Conservation (phyloP, 2,888 invertebrate genomes). For the Pyralis farinalis region DNA sequence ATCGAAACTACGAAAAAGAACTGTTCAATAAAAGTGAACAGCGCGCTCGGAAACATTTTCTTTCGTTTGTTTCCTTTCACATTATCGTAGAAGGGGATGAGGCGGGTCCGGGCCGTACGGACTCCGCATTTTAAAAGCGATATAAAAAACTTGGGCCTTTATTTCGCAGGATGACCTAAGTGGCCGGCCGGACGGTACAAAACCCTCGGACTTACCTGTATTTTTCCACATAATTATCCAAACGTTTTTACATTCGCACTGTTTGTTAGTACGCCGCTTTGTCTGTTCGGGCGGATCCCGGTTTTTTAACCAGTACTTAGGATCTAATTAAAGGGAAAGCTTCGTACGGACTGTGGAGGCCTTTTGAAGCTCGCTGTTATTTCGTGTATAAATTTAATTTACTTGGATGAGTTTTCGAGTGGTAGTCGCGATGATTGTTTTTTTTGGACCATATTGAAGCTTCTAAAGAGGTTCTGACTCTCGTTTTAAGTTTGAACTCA, state of each 20-base stretch:
- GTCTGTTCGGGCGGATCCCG: slow-evolving; percentile 75
- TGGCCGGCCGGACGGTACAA: slow-evolving; percentile 77
- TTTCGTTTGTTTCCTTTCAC: slow-evolving; percentile 78
- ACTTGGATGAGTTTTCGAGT: slow-evolving; percentile 69
- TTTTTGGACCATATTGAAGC: slow-evolving; percentile 55
- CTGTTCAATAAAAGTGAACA: slow-evolving; percentile 71
- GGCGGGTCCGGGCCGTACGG: slow-evolving; percentile 66
- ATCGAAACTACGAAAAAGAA: slow-evolving; percentile 68
- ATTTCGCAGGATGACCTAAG: slow-evolving; percentile 81
- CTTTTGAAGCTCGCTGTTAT: slow-evolving; percentile 78
- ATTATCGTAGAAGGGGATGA: slow-evolving; percentile 70
- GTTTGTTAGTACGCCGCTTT: slow-evolving; percentile 74
- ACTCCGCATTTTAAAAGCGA: slow-evolving; percentile 77
- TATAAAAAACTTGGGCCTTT: slow-evolving; percentile 77
- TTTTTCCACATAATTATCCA: slow-evolving; percentile 81
- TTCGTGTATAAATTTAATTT: slow-evolving; percentile 77
- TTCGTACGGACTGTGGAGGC: slow-evolving; percentile 71
- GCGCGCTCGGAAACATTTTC: slow-evolving; percentile 75
- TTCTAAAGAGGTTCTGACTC: slow-evolving; percentile 41
- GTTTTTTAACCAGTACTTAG: slow-evolving; percentile 81
- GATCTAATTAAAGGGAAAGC: slow-evolving; percentile 80
- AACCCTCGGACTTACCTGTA: slow-evolving; percentile 80
- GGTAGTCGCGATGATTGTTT: slow-evolving; percentile 51
- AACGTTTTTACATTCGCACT: slow-evolving; percentile 76
- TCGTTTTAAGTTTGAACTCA: too few species aligned